These are phyloP conservation scores for Lamellibrachia satsuma DNA, from an alignment of 2,888 invertebrate genomes.

Conservation along the genomic window DNA sequence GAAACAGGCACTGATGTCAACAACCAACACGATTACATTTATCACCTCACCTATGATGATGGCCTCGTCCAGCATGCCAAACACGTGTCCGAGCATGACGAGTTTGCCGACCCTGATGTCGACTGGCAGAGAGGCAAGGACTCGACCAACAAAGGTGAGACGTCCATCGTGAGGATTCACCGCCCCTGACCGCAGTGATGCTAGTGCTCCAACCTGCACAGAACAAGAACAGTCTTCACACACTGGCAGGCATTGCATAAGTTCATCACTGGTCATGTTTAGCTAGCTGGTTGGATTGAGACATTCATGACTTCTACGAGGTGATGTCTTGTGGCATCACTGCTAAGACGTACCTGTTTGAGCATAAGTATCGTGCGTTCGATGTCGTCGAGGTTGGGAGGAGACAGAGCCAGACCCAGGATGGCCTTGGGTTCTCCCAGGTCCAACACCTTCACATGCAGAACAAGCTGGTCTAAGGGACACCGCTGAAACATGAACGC, in stretches of 20 bases:
- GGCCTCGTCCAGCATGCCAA: constrained; percentile 83
- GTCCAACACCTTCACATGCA: constrained; percentile 83
- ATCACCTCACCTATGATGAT: constrained; percentile 77
- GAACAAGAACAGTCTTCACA: not conserved
- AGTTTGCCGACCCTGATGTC: constrained; percentile 84
- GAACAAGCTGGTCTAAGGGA: constrained; percentile 81
- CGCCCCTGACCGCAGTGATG: constrained; percentile 70
- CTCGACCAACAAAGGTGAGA: constrained; percentile 83
- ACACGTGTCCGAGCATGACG: constrained; percentile 86
- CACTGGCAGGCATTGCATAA: no score
- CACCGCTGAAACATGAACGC: constrained; percentile 70
- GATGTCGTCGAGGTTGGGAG: constrained; percentile 85
- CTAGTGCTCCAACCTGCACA: constrained; percentile 79
- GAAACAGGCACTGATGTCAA: not conserved
- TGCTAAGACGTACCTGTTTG: constrained; percentile 71
- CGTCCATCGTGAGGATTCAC: constrained; percentile 78
- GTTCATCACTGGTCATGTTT: no score
- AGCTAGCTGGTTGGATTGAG: no score
- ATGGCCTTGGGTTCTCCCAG: constrained; percentile 83
- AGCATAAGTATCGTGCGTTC: constrained; percentile 82
- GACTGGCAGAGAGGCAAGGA: constrained; percentile 85
- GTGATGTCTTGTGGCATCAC: not conserved
- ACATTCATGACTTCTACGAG: not conserved
- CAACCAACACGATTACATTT: not conserved
- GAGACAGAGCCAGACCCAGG: constrained; percentile 84